Evolutionary conservation across 2,797 vertebrate species (phyloP), one percentile per base, ranked within the genome.

Genomic region (Eptatretus atami): DNA sequence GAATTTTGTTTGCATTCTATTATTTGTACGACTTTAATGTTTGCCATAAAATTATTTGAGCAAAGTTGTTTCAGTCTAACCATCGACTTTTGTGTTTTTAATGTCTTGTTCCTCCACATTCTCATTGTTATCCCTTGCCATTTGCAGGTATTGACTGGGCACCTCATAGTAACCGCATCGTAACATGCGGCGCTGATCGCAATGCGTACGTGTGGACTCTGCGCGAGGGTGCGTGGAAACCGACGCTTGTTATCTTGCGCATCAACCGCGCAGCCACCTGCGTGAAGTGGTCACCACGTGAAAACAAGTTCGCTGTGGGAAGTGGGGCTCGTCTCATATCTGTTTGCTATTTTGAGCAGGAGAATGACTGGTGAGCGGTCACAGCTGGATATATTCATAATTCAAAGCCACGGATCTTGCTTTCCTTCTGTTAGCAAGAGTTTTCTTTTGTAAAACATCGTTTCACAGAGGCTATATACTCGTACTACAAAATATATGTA

Each of bases 121-220:
- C 2, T 3, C 19, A 19, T 19, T 2, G 19, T 19, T 19, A 19
- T 19, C 19, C 19, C 19, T 19, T 19, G 19, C 19, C 19, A 19
- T 44, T 66, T 67, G 6, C 66, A 96, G 90, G 90, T 53, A 96
- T 96, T 24, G 90, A 96, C 75, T 96, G 90, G 90, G 90, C 90
- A 73, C 86, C 90, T 66, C 92, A 92, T 74, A 95, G 88, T 2
- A 87, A 96, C 69, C 85, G 88, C 66, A 96, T 96, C n/a, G 90
- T 96, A 67, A 96, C 90, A 6, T 96, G 90, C 1, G 90, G 90
- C 9, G 86, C 90, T 0, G 90, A 96, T 74, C 84, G 90, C 15
- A 96, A 95, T 2, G 90, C 90, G 66, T 96, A 96, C 0, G 90
- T 96, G 70, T 96, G 90, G 90, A 93, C 86, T 71, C 87, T 87